Base-by-base conservation (phyloP, 2,113 vertebrate genomes). In the Rhinoptilus africanus region DNA sequence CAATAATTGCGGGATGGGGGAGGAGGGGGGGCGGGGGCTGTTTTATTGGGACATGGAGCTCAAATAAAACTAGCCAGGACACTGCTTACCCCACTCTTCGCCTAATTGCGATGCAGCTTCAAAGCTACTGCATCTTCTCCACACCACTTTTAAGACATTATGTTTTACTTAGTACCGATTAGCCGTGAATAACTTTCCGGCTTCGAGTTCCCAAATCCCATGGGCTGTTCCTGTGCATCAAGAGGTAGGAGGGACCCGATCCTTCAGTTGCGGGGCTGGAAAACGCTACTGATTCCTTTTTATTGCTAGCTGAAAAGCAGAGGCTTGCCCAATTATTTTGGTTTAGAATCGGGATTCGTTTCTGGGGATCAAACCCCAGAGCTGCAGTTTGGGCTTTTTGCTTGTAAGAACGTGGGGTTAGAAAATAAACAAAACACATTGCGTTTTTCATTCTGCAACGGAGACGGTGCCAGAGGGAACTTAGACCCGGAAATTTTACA, bases 51-150 rank as follows among this genome's bases (percentile, higher is more conserved):
- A 90, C 56, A 63, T 12, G 72, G 69, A 74, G 86, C 80, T 82
- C 85, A 60, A 80, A 93, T 96, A 92, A 95, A 96, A 94, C 67
- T 12, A 57, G 35, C 63, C 95, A 89, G 88, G 88, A 89, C 75
- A 26, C n/a, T 34, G 85, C 82, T 86, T 30, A 14, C 57, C 74
- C 78, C 11, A 3, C 87, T 91, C 71, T 37, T 60, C 14, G 7
- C 74, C 59, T 68, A 50, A 66, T n/a, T 73, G 88, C 13, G 18
- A 35, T 9, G 85, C 63, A 35, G 69, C 86, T 95, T 94, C 85
- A 92, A 93, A 95, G 77, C 93, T 69, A 26, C 92, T 54, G 93
- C 89, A 14, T 92, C 92, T 89, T 91, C 95, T 79, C 94, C 88
- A 4, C 12, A 3, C 8, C 35, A 0, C 79, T 81, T 92, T 80